Conservation (phyloP, 2,113 vertebrate genomes). For the Seriola dumerili region DNA sequence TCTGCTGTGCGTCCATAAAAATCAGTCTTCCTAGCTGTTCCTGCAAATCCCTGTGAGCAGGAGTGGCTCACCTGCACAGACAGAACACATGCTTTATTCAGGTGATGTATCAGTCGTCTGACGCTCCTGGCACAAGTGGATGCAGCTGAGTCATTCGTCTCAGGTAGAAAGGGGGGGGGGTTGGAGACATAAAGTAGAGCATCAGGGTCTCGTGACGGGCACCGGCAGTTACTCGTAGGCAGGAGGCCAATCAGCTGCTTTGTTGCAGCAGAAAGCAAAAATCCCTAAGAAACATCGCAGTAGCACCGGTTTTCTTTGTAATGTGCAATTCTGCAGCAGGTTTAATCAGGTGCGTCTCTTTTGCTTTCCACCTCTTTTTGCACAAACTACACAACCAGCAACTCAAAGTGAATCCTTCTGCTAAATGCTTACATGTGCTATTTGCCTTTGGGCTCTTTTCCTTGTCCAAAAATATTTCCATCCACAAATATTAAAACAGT, state of each 20-base stretch:
- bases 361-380: not conserved
- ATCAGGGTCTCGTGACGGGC: slow-evolving; percentile 10
- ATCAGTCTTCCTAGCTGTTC: slow-evolving; percentile 31
- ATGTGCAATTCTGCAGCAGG: not conserved
- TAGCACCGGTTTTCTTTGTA: not conserved
- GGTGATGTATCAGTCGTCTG: slow-evolving; percentile 65
- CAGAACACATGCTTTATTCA: slow-evolving; percentile 68
- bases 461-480: not conserved
- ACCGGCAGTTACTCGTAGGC: not conserved
- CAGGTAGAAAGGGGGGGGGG: slow-evolving; percentile 21
- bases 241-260: slow-evolving; percentile 55
- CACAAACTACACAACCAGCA: not conserved
- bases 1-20: slow-evolving; percentile 36
- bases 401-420: not conserved
- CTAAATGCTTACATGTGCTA: not conserved
- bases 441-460: not conserved
- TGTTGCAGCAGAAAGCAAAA: slow-evolving; percentile 33
- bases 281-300: slow-evolving; percentile 9
- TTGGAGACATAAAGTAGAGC: slow-evolving; percentile 51
- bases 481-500: not conserved
- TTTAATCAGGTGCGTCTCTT: not conserved
- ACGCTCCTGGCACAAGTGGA: slow-evolving; percentile 67
- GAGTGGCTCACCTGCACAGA: slow-evolving; percentile 66
- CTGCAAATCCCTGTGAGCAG: slow-evolving; percentile 22
- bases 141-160: slow-evolving; percentile 75